phyloP scores from a whole-genome alignment of 2,113 vertebrate genomes.

The Fukomys damarensis region DNA sequence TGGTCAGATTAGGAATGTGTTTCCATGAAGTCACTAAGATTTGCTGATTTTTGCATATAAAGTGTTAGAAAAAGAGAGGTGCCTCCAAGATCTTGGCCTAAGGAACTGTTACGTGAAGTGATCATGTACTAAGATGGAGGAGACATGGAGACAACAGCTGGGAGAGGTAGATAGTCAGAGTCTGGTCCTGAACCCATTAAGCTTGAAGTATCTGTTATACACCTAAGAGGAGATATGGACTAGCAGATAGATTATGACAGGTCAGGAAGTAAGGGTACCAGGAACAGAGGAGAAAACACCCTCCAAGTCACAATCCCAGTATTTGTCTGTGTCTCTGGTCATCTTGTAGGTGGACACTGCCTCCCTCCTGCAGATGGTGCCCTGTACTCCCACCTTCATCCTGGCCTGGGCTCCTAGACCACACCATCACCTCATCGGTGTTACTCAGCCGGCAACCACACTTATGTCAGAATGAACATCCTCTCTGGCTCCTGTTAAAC shows the following conservation, averaged over 20 bases:
- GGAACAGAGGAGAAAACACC: neutral
- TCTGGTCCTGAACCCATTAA: neutral
- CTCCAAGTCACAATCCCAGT: neutral
- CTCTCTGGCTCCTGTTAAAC: neutral
- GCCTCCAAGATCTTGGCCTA: neutral
- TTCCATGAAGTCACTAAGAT: neutral
- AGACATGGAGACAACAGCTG: neutral
- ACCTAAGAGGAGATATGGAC: neutral
- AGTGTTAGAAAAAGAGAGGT: neutral
- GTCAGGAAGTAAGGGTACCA: neutral
- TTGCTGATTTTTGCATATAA: neutral
- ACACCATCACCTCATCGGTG: neutral
- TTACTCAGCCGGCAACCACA: neutral
- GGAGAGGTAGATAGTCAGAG: neutral
- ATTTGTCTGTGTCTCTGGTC: neutral
- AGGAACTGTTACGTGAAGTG: neutral
- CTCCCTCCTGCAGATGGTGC: neutral
- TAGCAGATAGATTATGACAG: neutral
- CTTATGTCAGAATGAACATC: neutral
- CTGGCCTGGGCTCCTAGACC: neutral
- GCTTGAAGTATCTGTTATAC: neutral
- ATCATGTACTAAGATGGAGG: neutral
- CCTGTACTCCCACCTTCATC: neutral
- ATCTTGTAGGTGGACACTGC: neutral
- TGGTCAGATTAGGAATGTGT: neutral